These are phyloP conservation scores for Carcina quercana DNA, from an alignment of 2,888 invertebrate species.

Conservation along the genomic window DNA sequence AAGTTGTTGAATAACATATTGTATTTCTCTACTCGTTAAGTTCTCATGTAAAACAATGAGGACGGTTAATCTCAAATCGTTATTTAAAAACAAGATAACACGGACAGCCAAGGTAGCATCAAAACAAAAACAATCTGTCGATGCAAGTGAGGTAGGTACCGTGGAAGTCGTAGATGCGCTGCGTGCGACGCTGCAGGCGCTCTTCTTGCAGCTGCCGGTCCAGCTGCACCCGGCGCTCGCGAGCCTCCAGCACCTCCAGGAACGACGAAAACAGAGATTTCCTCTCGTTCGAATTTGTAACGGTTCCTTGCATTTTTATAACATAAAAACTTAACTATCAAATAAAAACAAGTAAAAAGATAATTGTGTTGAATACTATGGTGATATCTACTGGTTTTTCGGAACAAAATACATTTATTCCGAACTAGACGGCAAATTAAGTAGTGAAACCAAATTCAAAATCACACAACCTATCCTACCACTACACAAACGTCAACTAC, in stretches of 20 bases:
- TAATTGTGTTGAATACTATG: too few relatives aligned
- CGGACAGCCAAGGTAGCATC: too few relatives aligned
- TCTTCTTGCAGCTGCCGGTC: constrained; percentile 61
- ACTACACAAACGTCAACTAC: constrained; percentile 42
- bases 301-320: constrained; percentile 66
- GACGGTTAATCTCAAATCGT: too few relatives aligned
- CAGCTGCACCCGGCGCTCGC: constrained; percentile 49
- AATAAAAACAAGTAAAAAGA: neutral
- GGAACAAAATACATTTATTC: neutral
- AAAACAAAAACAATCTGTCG: too few relatives aligned
- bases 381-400: too few relatives aligned
- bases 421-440: constrained; percentile 28
- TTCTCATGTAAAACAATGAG: too few relatives aligned
- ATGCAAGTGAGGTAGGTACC: too few relatives aligned
- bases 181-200: constrained; percentile 55
- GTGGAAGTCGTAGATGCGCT: constrained; percentile 63
- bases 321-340: constrained; percentile 20
- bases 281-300: constrained; percentile 57
- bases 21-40: too few relatives aligned
- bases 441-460: constrained; percentile 46
- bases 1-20: too few relatives aligned
- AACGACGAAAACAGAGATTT: constrained; percentile 63
- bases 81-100: too few relatives aligned
- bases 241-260: constrained; percentile 54
- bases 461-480: constrained; percentile 33